Percentiles rank a stretch among this genome's conserved stretches.
Conservation (phyloP, 2,797 vertebrate species). For the Lycodopsis pacificus region DNA sequence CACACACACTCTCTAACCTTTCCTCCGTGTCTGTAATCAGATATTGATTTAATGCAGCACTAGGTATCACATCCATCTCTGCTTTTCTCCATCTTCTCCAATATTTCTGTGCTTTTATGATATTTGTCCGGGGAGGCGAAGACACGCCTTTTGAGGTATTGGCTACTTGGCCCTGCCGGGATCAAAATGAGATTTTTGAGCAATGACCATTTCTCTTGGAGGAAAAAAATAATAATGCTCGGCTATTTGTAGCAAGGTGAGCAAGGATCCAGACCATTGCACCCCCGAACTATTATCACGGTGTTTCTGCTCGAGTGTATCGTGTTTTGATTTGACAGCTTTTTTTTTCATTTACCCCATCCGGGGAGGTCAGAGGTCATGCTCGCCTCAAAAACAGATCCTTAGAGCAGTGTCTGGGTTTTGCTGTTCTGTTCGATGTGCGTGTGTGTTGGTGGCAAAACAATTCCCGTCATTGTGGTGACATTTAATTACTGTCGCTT, state of each 20-base stretch:
- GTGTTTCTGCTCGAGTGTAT: constrained; percentile 18
- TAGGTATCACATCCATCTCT: constrained; percentile 68
- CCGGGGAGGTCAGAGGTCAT: constrained; percentile 4
- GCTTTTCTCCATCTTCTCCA: constrained; percentile 49
- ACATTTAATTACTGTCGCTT: constrained; percentile 35
- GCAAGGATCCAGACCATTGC: constrained; percentile 42
- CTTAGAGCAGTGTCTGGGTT: neutral
- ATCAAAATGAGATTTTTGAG: constrained; percentile 46
- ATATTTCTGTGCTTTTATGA: constrained; percentile 59
- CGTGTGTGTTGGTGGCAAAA: neutral
- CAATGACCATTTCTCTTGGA: constrained; percentile 47
- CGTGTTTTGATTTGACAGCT: constrained; percentile 24
- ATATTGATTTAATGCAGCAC: constrained; percentile 71
- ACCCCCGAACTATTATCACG: constrained; percentile 20
- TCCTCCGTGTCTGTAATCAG: constrained; percentile 63
- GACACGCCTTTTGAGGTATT: constrained; percentile 58
- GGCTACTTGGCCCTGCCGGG: constrained; percentile 43
- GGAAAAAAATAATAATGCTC: constrained; percentile 4
- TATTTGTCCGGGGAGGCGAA: constrained; percentile 52
- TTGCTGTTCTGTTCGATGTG: neutral
- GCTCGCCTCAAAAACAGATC: neutral
- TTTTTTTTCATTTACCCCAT: constrained; percentile 21
- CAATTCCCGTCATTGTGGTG: constrained; percentile 11
- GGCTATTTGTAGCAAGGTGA: constrained; percentile 28
- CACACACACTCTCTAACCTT: constrained; percentile 41